phyloP scores from a whole-genome alignment of 2,113 vertebrate genomes.

The Nannobrachium achirus region DNA sequence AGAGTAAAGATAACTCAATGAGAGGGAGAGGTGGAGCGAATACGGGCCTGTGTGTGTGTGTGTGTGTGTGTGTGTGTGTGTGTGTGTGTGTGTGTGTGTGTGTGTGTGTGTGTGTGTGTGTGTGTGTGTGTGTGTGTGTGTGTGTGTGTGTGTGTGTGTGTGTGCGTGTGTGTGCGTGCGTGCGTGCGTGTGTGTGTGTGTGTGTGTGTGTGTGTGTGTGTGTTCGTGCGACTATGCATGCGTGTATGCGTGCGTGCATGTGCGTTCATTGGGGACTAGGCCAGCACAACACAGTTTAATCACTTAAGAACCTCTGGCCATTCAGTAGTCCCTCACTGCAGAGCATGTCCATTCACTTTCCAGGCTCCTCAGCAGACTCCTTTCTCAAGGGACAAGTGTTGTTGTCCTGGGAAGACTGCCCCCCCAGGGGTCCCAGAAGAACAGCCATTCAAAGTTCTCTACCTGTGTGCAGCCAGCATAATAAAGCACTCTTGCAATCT shows the following conservation, averaged over 20 bases:
- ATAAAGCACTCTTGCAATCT: conserved; percentile 88
- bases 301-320: conserved; percentile 86
- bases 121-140: not conserved
- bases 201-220: conserved; percentile 15
- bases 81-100: conserved; percentile 9
- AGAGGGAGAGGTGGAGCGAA: conserved; percentile 80
- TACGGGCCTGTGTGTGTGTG: conserved; percentile 45
- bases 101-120: conserved; percentile 20
- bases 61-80: conserved; percentile 7
- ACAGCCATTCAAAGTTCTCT: conserved; percentile 87
- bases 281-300: conserved; percentile 85
- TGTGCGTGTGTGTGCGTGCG: conserved; percentile 32
- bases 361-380: conserved; percentile 78
- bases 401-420: conserved; percentile 91
- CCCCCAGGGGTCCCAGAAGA: conserved; percentile 92
- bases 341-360: conserved; percentile 81
- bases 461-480: conserved; percentile 93
- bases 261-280: conserved; percentile 17
- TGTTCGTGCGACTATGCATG: too few species aligned
- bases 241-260: too few species aligned
- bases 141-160: conserved; percentile 46
- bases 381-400: conserved; percentile 84
- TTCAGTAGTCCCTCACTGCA: conserved; percentile 77
- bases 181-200: conserved; percentile 5
- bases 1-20: conserved; percentile 96